These are phyloP conservation scores for Apotomis turbidana DNA, from an alignment of 2,888 invertebrate genomes.

Conservation along the genomic window DNA sequence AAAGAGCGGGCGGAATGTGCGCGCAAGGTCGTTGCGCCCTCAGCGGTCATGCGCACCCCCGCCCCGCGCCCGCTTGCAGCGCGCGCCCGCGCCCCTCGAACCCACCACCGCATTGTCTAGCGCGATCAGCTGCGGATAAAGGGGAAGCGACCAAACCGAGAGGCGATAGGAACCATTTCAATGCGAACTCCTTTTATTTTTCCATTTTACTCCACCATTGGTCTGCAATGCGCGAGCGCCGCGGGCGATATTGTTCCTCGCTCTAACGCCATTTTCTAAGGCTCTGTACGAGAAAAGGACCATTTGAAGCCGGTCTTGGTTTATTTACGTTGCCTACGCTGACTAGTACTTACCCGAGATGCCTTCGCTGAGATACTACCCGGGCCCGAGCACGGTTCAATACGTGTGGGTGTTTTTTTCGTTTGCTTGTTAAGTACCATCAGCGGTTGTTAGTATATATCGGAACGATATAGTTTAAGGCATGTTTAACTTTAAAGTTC, in stretches of 20 bases:
- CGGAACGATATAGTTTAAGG: background rate
- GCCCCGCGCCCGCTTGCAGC: slow-evolving; percentile 49
- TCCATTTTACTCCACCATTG: slow-evolving; percentile 54
- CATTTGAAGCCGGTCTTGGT: slow-evolving; percentile 59
- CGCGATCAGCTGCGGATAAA: slow-evolving; percentile 79
- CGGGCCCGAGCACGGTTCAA: slow-evolving; percentile 23
- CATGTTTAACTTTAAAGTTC: slow-evolving; percentile 26
- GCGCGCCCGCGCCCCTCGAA: slow-evolving; percentile 50
- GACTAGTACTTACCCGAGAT: slow-evolving; percentile 62
- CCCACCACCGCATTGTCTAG: slow-evolving; percentile 76
- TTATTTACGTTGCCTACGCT: slow-evolving; percentile 72
- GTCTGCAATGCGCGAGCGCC: slow-evolving; percentile 66
- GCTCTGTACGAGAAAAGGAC: slow-evolving; percentile 63
- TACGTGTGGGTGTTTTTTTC: slow-evolving; percentile 33
- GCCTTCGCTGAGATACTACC: slow-evolving; percentile 33
- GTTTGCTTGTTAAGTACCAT: slow-evolving; percentile 10
- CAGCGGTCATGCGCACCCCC: slow-evolving; percentile 81
- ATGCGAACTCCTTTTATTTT: slow-evolving; percentile 76
- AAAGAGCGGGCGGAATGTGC: slow-evolving; percentile 76
- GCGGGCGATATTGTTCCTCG: slow-evolving; percentile 66
- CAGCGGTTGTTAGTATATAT: background rate
- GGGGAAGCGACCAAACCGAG: slow-evolving; percentile 71
- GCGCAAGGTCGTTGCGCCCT: slow-evolving; percentile 83
- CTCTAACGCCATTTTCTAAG: slow-evolving; percentile 76
- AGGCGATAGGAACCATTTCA: slow-evolving; percentile 76